phyloP scores from a whole-genome alignment of 2,113 vertebrate species.

The Dasyurus viverrinus region DNA sequence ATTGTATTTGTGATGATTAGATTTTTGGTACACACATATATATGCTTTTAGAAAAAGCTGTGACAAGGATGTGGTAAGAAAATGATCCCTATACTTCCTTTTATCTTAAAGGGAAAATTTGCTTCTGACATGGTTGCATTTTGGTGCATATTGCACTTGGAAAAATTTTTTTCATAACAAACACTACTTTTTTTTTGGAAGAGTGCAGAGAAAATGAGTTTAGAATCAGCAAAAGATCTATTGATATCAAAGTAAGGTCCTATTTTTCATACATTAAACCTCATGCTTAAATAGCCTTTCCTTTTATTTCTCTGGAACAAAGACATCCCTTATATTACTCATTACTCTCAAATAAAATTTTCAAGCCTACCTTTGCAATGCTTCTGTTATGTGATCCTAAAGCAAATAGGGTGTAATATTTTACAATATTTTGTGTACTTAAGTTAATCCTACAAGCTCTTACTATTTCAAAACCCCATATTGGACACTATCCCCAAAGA shows the following conservation, averaged over 20 bases:
- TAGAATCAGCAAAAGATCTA: neutral
- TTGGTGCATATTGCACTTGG: neutral
- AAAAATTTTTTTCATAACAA: neutral
- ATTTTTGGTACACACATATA: neutral
- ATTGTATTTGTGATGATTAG: neutral
- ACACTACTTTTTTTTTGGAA: neutral
- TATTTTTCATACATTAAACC: neutral
- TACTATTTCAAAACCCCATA: neutral
- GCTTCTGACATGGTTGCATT: neutral
- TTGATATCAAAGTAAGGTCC: neutral
- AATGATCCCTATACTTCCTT: neutral
- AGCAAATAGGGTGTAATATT: neutral
- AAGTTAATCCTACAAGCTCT: neutral
- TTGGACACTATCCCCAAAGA: neutral
- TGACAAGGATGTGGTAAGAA: neutral
- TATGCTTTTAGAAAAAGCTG: neutral
- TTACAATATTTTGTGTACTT: neutral
- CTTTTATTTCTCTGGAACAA: neutral
- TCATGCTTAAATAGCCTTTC: neutral
- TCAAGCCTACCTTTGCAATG: neutral
- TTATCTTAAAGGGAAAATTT: neutral
- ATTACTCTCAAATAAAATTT: neutral
- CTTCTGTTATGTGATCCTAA: neutral
- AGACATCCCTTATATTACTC: neutral
- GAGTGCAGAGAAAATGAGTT: neutral